Evolutionary conservation across 2,797 vertebrate species (phyloP).

Genomic region (Pseudopleuronectes americanus): DNA sequence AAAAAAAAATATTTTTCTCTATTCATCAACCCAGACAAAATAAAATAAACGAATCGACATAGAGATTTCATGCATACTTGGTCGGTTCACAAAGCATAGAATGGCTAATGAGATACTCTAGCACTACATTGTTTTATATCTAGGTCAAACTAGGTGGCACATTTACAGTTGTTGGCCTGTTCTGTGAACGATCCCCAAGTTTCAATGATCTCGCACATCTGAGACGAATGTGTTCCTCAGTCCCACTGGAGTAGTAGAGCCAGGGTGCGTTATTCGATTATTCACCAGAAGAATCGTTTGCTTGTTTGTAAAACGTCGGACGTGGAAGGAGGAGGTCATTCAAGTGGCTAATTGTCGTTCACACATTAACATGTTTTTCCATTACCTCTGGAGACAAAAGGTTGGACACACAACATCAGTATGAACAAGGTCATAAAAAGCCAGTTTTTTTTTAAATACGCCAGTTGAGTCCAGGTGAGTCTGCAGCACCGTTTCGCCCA

Average conservation of each 20-base stretch:
- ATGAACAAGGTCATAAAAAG: constrained; percentile 62
- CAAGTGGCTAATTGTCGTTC: constrained; percentile 43
- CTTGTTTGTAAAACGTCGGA: constrained; percentile 24
- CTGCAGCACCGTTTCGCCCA: constrained; percentile 77
- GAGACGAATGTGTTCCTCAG: constrained; percentile 45
- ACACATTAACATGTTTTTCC: constrained; percentile 33
- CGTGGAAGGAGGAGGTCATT: constrained; percentile 41
- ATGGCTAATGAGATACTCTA: constrained; percentile 61
- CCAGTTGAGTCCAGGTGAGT: constrained; percentile 82
- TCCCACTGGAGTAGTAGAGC: constrained; percentile 62
- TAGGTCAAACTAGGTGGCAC: constrained; percentile 75
- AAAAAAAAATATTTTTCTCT: background rate
- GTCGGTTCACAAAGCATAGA: constrained; percentile 75
- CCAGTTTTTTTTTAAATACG: constrained; percentile 52
- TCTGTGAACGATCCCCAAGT: constrained; percentile 70
- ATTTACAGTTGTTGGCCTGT: constrained; percentile 75
- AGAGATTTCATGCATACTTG: constrained; percentile 76
- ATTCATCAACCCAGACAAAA: constrained; percentile 64
- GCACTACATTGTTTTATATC: constrained; percentile 69
- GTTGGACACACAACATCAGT: constrained; percentile 62
- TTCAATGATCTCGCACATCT: constrained; percentile 78
- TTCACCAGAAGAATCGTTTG: background rate
- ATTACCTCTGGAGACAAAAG: constrained; percentile 46
- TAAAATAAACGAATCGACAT: constrained; percentile 62
- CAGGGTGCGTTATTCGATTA: constrained; percentile 16